A percentile compares a stretch with the other conserved stretches of the same genome.
These are phyloP conservation scores for Tridacna gigas DNA, from an alignment of 2,888 invertebrate species.

Conservation along the genomic window DNA sequence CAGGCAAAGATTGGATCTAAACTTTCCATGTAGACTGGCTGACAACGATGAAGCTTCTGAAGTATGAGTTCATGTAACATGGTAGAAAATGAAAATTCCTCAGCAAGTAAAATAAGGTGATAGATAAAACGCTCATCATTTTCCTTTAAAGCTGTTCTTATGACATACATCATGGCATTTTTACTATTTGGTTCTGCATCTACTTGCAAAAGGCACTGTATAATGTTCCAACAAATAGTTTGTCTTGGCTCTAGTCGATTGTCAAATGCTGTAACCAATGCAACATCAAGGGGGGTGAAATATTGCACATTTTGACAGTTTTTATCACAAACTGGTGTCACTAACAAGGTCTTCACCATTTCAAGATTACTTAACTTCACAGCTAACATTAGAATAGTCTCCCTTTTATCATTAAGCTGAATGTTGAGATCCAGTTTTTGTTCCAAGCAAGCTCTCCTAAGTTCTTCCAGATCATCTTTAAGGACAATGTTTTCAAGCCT, in stretches of 20 bases:
- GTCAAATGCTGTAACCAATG: conserved; percentile 77
- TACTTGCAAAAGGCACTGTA: conserved; percentile 71
- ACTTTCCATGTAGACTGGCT: conserved; percentile 74
- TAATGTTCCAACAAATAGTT: conserved; percentile 76
- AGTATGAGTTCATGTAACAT: conserved; percentile 73
- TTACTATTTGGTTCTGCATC: conserved; percentile 74
- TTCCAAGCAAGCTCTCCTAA: conserved; percentile 54
- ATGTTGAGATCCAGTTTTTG: conserved; percentile 69
- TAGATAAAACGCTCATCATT: conserved; percentile 73
- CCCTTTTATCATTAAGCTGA: conserved; percentile 74
- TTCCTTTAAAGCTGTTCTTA: conserved; percentile 76
- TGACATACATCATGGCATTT: conserved; percentile 79
- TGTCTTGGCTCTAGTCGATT: conserved; percentile 74
- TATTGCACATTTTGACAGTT: conserved; percentile 72
- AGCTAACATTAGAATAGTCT: conserved; percentile 75
- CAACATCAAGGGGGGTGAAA: conserved; percentile 76
- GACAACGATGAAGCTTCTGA: conserved; percentile 75
- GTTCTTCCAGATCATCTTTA: conserved; percentile 48
- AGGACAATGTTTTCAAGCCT: conserved; percentile 59
- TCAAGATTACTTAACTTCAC: conserved; percentile 73
- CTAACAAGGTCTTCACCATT: conserved; percentile 71
- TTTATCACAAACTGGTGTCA: conserved; percentile 66
- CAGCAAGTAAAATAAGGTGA: conserved; percentile 68
- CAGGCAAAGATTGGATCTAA: conserved; percentile 73
- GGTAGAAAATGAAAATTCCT: conserved; percentile 67